phyloP scores from a whole-genome alignment of 1,140 invertebrate species.

The Diorhabda elongata region DNA sequence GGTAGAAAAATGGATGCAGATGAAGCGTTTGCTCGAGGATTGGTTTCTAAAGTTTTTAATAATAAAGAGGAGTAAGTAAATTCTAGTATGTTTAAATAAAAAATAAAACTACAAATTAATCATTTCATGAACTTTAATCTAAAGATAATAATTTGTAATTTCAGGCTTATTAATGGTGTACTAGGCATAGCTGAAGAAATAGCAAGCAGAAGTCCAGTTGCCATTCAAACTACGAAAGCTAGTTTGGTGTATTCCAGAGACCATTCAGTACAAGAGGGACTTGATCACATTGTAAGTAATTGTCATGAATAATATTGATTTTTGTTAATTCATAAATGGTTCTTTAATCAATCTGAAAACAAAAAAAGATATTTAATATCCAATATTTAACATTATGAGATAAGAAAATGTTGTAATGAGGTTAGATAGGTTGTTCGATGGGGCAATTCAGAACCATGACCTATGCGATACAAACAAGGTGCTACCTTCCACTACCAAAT shows the following conservation, averaged over 20 bases:
- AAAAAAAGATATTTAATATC: neutral
- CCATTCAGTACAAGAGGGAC: conserved; percentile 76
- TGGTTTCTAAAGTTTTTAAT: conserved; percentile 71
- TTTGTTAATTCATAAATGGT: neutral
- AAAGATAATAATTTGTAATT: no score
- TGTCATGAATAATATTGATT: conserved; percentile 4
- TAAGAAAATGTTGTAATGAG: no score
- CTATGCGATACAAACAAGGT: no score
- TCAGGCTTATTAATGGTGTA: conserved; percentile 65
- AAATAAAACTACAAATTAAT: no score
- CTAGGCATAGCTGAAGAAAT: conserved; percentile 74
- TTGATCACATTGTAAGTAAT: conserved; percentile 80
- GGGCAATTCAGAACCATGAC: no score
- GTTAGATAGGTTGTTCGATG: no score
- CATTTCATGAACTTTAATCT: no score
- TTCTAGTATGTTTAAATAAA: neutral
- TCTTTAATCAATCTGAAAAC: conserved; percentile 5
- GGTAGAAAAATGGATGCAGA: conserved; percentile 73
- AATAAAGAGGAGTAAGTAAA: conserved; percentile 61
- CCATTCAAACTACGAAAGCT: conserved; percentile 85
- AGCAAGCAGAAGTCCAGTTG: conserved; percentile 89
- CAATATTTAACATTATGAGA: neutral
- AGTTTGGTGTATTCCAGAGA: conserved; percentile 83
- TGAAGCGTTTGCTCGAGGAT: conserved; percentile 74
- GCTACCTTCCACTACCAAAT: no score